phyloP scores from a whole-genome alignment of 2,888 invertebrate species.

The Tiliacea aurago region DNA sequence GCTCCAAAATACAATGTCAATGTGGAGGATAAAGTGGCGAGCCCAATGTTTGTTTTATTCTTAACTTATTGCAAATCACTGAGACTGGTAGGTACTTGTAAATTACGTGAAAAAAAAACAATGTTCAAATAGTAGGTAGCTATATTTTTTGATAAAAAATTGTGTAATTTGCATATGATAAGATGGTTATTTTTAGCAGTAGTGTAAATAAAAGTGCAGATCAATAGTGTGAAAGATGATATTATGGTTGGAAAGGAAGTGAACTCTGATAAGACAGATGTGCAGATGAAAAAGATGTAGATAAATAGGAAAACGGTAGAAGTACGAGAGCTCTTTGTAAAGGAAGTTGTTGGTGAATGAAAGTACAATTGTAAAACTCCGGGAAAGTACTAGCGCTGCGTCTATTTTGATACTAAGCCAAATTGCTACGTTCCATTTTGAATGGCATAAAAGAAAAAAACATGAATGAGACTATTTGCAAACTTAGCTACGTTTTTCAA shows the following conservation, averaged over 20 bases:
- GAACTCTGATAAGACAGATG: not conserved
- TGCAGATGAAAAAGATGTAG: not conserved
- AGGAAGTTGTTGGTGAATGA: not conserved
- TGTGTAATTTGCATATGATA: not conserved
- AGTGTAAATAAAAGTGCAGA: not conserved
- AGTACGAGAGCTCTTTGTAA: not conserved
- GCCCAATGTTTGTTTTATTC: slow-evolving; percentile 35
- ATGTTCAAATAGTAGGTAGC: not conserved
- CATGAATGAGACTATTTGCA: not conserved
- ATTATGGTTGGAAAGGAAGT: not conserved
- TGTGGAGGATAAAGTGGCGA: slow-evolving; percentile 46
- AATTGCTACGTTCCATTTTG: not conserved
- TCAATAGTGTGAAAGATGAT: not conserved
- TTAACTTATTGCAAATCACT: not conserved
- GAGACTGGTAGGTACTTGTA: not conserved
- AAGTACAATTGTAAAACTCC: too few species aligned
- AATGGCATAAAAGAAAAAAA: not conserved
- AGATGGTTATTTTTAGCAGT: not conserved
- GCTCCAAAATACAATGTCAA: slow-evolving; percentile 46
- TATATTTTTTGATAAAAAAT: not conserved
- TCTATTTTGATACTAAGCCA: not conserved
- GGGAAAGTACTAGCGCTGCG: not conserved
- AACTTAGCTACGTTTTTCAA: not conserved
- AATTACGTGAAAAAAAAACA: not conserved
- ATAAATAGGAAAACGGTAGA: not conserved